Percentiles rank a stretch among this genome's conserved stretches.
Evolutionary conservation across 2,888 invertebrate genomes (phyloP).

Genomic region (Callinectes sapidus): DNA sequence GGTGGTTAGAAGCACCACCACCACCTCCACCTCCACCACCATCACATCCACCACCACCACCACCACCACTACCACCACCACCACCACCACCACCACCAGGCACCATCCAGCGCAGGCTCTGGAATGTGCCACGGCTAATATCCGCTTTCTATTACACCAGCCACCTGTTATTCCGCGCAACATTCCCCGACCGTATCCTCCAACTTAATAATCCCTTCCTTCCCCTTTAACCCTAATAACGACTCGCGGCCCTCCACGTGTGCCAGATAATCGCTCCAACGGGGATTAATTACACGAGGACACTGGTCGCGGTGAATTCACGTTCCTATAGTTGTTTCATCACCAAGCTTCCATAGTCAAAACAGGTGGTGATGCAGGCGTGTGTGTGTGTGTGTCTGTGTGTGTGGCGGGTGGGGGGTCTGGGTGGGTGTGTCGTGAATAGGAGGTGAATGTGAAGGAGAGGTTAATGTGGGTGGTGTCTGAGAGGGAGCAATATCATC

Average conservation of each 20-base stretch:
- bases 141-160: background rate
- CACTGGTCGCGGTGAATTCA: background rate
- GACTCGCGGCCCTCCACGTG: background rate
- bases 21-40: too few relatives aligned
- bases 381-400: too few relatives aligned
- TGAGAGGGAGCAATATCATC: background rate
- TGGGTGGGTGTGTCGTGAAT: background rate
- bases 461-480: background rate
- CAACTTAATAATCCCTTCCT: background rate
- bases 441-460: background rate
- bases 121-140: background rate
- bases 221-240: background rate
- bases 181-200: background rate
- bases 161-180: constrained; percentile 9
- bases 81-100: background rate
- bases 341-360: background rate
- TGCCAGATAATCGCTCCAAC: background rate
- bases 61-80: background rate
- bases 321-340: background rate
- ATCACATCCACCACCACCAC: too few relatives aligned
- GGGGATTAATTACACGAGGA: background rate
- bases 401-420: too few relatives aligned
- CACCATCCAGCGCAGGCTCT: background rate
- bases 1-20: background rate
- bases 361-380: background rate